Percentiles rank a stretch among this genome's conserved stretches.
Conservation (phyloP, 2,888 invertebrate species). For the Carterocephalus palaemon region DNA sequence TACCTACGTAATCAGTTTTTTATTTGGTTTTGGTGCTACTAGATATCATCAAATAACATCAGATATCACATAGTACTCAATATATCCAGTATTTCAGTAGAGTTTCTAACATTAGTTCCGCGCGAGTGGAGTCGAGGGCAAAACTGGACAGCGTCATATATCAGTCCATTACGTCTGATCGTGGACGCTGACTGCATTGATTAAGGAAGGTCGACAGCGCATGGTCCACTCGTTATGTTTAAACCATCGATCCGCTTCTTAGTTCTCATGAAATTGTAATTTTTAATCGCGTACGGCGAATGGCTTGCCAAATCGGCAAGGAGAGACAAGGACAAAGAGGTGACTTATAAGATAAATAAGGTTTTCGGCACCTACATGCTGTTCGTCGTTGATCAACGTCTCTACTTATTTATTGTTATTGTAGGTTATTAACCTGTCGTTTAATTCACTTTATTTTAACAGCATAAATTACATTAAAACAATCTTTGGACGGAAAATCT, state of each 20-base stretch:
- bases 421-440: background rate
- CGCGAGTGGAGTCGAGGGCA: background rate
- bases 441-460: background rate
- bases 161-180: slow-evolving; percentile 68
- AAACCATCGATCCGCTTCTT: slow-evolving; percentile 17
- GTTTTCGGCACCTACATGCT: background rate
- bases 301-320: slow-evolving; percentile 1
- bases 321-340: slow-evolving; percentile 9
- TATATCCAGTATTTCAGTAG: too few species aligned
- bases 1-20: too few species aligned
- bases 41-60: too few species aligned
- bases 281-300: slow-evolving; percentile 11
- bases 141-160: slow-evolving; percentile 45
- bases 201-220: slow-evolving; percentile 47
- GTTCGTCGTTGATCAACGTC: background rate
- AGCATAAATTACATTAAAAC: too few species aligned
- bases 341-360: slow-evolving; percentile 11
- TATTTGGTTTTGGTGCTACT: too few species aligned
- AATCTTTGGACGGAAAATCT: too few species aligned
- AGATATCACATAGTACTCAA: too few species aligned
- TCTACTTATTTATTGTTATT: background rate
- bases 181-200: slow-evolving; percentile 63
- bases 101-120: too few species aligned
- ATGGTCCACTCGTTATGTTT: slow-evolving; percentile 13
- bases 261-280: slow-evolving; percentile 24